These are phyloP conservation scores for Felis chaus DNA, from an alignment of 2,113 vertebrate species.

Conservation along the genomic window DNA sequence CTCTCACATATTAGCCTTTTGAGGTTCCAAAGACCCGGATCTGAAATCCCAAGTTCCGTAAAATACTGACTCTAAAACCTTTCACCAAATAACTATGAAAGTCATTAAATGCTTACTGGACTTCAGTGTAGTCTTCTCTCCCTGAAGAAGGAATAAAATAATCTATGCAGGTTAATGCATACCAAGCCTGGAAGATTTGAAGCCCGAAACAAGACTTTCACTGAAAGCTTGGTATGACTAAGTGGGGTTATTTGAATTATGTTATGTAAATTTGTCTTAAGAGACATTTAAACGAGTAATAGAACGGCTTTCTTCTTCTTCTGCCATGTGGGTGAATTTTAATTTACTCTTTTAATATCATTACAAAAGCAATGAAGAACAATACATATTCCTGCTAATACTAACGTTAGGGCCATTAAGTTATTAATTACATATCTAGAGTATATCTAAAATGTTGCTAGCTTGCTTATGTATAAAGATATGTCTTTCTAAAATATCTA, in stretches of 20 bases:
- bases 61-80: not conserved
- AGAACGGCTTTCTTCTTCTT: constrained; percentile 36
- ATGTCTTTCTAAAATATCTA: constrained; percentile 5
- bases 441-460: constrained; percentile 30
- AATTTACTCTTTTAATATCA: constrained; percentile 35
- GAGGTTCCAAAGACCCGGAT: not conserved
- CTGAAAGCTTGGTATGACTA: not conserved
- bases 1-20: not conserved
- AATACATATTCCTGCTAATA: constrained; percentile 11
- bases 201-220: constrained; percentile 11
- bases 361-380: constrained; percentile 5
- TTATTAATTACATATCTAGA: constrained; percentile 50
- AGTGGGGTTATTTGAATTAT: constrained; percentile 41
- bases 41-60: not conserved
- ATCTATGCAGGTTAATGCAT: not conserved
- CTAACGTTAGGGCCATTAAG: not conserved
- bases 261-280: constrained; percentile 52
- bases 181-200: not conserved
- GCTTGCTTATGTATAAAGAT: not conserved
- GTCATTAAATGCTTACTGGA: not conserved
- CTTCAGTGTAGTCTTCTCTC: not conserved
- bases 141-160: constrained; percentile 28
- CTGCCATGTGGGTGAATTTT: not conserved
- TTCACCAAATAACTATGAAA: not conserved
- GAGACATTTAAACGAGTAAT: constrained; percentile 44